Conservation (phyloP, 1,140 invertebrate species). For the Drosophila seguyi region DNA sequence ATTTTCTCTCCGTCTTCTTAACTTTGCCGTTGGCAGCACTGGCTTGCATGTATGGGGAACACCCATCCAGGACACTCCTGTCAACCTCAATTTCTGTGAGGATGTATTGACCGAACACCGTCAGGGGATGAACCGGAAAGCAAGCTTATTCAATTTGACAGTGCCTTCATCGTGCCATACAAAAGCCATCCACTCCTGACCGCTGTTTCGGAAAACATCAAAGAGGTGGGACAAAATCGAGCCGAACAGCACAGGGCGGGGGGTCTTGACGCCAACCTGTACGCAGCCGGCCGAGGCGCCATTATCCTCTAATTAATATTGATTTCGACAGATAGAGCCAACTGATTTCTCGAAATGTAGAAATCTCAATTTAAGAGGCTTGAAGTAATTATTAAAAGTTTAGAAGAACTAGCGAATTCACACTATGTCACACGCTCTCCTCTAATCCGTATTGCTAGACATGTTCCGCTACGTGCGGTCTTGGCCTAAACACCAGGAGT, state of each 20-base stretch:
- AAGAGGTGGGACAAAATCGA: slow-evolving; percentile 16
- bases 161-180: slow-evolving; percentile 10
- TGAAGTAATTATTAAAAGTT: slow-evolving; percentile 60
- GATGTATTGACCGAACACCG: slow-evolving; percentile 64
- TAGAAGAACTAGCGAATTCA: slow-evolving; percentile 61
- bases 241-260: neutral
- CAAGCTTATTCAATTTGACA: slow-evolving; percentile 62
- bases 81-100: slow-evolving; percentile 52
- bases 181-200: slow-evolving; percentile 14
- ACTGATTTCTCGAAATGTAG: slow-evolving; percentile 36
- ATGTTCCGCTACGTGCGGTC: slow-evolving; percentile 45
- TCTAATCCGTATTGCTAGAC: slow-evolving; percentile 39
- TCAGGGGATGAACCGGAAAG: slow-evolving; percentile 48
- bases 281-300: neutral
- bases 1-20: neutral
- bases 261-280: slow-evolving; percentile 25
- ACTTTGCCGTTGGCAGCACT: neutral
- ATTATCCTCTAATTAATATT: slow-evolving; percentile 74
- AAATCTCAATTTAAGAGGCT: slow-evolving; percentile 16
- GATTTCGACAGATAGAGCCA: slow-evolving; percentile 67
- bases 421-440: slow-evolving; percentile 49
- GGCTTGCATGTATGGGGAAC: neutral
- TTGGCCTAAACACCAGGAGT: neutral
- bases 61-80: slow-evolving; percentile 39
- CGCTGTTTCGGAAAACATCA: slow-evolving; percentile 44